phyloP scores from a whole-genome alignment of 2,797 vertebrate species.

The Pitangus sulphuratus region DNA sequence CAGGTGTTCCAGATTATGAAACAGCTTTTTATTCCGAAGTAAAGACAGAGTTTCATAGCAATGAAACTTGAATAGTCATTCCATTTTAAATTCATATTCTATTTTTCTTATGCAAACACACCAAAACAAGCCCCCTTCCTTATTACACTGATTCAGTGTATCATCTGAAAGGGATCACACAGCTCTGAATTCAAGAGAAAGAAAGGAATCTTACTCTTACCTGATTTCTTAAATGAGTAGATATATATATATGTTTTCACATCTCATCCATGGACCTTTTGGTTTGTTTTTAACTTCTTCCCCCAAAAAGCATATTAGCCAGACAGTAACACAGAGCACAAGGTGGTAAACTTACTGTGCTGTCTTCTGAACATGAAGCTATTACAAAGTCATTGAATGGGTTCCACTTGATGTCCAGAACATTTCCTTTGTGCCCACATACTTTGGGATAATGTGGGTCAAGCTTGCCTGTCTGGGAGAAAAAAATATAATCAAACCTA shows the following conservation, averaged over 20 bases:
- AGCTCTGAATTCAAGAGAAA: neutral
- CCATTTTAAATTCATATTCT: neutral
- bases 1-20: neutral
- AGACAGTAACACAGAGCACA: neutral
- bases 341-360: slow-evolving; percentile 80
- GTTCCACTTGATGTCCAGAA: slow-evolving; percentile 96
- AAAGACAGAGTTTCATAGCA: neutral
- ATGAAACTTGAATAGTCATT: neutral
- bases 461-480: slow-evolving; percentile 89
- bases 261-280: neutral
- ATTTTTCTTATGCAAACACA: neutral
- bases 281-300: neutral
- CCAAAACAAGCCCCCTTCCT: neutral
- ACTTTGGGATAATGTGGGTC: slow-evolving; percentile 90
- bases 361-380: slow-evolving; percentile 93
- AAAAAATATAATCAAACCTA: neutral
- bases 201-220: neutral
- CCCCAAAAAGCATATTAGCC: neutral
- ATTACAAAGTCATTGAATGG: slow-evolving; percentile 93
- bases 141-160: neutral
- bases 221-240: neutral
- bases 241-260: neutral
- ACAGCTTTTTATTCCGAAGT: neutral
- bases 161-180: neutral
- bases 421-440: slow-evolving; percentile 89